Base-by-base conservation (phyloP, 2,113 vertebrate genomes). In the Nycticebus coucang region DNA sequence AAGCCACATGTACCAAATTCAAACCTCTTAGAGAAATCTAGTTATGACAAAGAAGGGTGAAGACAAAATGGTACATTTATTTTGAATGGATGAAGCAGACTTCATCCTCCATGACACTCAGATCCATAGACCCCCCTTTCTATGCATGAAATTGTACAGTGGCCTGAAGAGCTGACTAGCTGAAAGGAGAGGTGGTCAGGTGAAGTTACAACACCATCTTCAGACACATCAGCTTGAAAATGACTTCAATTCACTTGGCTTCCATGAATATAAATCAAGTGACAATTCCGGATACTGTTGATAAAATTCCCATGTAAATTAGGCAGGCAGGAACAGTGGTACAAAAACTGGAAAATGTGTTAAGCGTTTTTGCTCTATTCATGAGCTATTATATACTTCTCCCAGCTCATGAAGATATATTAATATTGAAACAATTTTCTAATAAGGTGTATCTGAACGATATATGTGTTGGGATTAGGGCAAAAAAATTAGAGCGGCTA, bases 281-380 rank as follows among this genome's bases (percentile, higher is more conserved):
- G 18, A 84, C n/a, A 92, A 87, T 89, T 87, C 50, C 7, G 55
- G 62, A 57, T 92, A 50, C 53, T 86, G 74, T 86, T 95, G 35
- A 96, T 95, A 64, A 95, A 97, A 37, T 78, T 89, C 60, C 75
- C 79, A 64, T 12, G 75, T 95, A 87, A 95, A 83, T 74, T 53
- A 87, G 30, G 45, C n/a, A 97, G 77, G 35, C 71, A 97, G 74
- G 12, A 62, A 50, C 17, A 89, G 18, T 78, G 87, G 75, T 82
- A 60, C 0, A 77, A 57, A 91, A 94, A 30, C 66, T 35, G 15
- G 41, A 59, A 91, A 88, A 59, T 69, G 30, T 72, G 50, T 13
- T 69, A 60, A 87, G 17, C 8, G 72, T 79, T 96, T 93, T 33
- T 91, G 14, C 33, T 77, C 60, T 57, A 17, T 50, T 90, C 22